Conservation (phyloP, 1,140 invertebrate species). For the Apis mellifera region Amel_HAv3.1 CM009937.2:9603001-9603500, state of each 20-base stretch:
- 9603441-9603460: constrained; percentile 55
- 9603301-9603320: constrained; percentile 7
- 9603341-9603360: constrained; percentile 44
- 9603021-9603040: not conserved
- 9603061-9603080: constrained; percentile 51
- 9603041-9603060: constrained; percentile 34
- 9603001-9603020: not conserved
- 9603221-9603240: constrained; percentile 55
- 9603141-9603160: constrained; percentile 43
- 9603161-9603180: constrained; percentile 62
- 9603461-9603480: constrained; percentile 45
- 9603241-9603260: constrained; percentile 54
- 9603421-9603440: constrained; percentile 42
- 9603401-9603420: constrained; percentile 25
- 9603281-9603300: constrained; percentile 20
- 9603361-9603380: not conserved
- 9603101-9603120: constrained; percentile 39
- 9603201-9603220: constrained; percentile 56
- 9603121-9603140: constrained; percentile 37
- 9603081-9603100: constrained; percentile 46
- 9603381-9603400: constrained; percentile 39
- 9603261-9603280: constrained; percentile 36
- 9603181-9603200: constrained; percentile 59
- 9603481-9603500: constrained; percentile 45
- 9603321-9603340: constrained; percentile 40